Conservation (phyloP, 2,888 invertebrate species). For the Andricus quercusramuli region DNA sequence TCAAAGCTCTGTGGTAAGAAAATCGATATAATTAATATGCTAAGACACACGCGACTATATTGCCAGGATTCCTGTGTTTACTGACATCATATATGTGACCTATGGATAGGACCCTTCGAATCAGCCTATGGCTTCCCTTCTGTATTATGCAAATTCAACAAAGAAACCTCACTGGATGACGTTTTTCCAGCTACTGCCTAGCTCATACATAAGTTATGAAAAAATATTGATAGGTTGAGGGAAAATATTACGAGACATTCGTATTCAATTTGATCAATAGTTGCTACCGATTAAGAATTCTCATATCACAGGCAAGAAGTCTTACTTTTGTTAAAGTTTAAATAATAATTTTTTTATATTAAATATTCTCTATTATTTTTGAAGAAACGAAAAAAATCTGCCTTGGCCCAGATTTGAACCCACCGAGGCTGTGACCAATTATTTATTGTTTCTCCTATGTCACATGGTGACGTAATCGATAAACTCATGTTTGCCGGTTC, state of each 20-base stretch:
- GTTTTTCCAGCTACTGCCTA: slow-evolving; percentile 16
- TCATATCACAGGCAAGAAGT: too few relatives aligned
- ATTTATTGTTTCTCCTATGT: too few relatives aligned
- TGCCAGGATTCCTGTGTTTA: slow-evolving; percentile 47
- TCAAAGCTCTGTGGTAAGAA: slow-evolving; percentile 24
- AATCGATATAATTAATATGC: slow-evolving; percentile 48
- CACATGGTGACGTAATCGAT: too few relatives aligned
- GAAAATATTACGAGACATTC: slow-evolving; percentile 19
- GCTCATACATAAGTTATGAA: slow-evolving; percentile 31
- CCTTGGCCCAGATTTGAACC: too few relatives aligned
- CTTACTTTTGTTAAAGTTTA: too few relatives aligned
- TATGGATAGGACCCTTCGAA: slow-evolving; percentile 42
- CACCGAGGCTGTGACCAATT: too few relatives aligned
- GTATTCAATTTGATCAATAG: slow-evolving; percentile 5
- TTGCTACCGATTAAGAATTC: background rate
- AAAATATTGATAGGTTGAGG: slow-evolving; percentile 29
- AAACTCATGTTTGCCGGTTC: too few relatives aligned
- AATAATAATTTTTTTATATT: too few relatives aligned
- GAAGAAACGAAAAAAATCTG: too few relatives aligned
- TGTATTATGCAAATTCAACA: slow-evolving; percentile 51
- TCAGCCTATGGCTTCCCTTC: slow-evolving; percentile 42
- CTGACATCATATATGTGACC: slow-evolving; percentile 42
- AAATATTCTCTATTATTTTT: too few relatives aligned
- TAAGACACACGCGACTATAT: slow-evolving; percentile 35
- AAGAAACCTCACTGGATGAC: slow-evolving; percentile 42